These are phyloP conservation scores for Drosophila rubida DNA, from an alignment of 2,888 invertebrate species.

Conservation along the genomic window DNA sequence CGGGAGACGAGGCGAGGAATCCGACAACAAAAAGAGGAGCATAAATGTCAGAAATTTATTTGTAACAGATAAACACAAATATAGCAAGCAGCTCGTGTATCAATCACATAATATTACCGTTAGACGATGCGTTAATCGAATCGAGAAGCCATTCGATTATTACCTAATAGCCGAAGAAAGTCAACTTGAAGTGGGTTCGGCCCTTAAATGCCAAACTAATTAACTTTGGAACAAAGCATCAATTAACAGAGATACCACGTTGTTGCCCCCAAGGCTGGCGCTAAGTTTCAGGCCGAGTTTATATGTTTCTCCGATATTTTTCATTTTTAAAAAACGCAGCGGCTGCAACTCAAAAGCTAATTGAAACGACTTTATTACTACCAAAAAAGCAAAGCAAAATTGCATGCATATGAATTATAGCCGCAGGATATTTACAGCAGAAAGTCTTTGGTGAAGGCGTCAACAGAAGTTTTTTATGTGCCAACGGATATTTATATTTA, in stretches of 20 bases:
- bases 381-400: conserved; percentile 50
- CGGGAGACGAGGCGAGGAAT: background rate
- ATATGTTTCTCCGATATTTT: conserved; percentile 7
- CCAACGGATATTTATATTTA: conserved; percentile 64
- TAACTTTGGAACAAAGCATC: conserved; percentile 45
- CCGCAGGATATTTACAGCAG: conserved; percentile 49
- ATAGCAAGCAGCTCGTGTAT: conserved; percentile 53
- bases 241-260: conserved; percentile 26
- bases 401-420: conserved; percentile 9
- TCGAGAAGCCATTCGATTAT: conserved; percentile 43
- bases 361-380: conserved; percentile 77
- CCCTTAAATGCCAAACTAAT: conserved; percentile 57
- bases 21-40: background rate
- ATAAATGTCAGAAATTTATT: conserved; percentile 43
- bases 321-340: conserved; percentile 23
- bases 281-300: conserved; percentile 49
- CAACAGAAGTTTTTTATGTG: conserved; percentile 73
- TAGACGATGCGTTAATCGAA: conserved; percentile 67
- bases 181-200: conserved; percentile 5
- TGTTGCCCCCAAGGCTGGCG: conserved; percentile 62
- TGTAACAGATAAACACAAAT: background rate
- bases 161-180: conserved; percentile 48
- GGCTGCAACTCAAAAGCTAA: conserved; percentile 59
- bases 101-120: conserved; percentile 70
- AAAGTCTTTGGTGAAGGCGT: conserved; percentile 59